A percentile compares a stretch with the other conserved stretches of the same genome.
phyloP scores from a whole-genome alignment of 2,113 vertebrate genomes.

The Ceratotherium simum region DNA sequence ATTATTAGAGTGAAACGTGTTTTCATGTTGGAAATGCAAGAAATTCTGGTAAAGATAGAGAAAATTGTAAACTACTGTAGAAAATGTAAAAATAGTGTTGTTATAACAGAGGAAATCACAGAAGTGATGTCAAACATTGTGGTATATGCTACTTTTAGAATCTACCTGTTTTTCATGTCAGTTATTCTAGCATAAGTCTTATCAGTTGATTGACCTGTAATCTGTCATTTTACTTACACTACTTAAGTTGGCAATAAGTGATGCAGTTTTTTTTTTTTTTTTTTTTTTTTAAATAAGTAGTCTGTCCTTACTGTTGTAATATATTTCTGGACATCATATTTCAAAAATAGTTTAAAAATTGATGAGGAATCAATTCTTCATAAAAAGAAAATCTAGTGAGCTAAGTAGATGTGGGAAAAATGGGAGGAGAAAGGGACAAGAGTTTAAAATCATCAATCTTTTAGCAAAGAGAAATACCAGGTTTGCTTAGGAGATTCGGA shows the following conservation, averaged over 20 bases:
- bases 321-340: background rate
- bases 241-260: background rate
- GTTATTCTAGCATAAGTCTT: background rate
- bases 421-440: background rate
- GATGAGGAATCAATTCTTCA: background rate
- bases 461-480: background rate
- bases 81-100: background rate
- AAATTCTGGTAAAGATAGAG: background rate
- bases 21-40: constrained; percentile 29
- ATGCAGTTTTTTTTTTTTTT: background rate
- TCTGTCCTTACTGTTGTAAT: background rate
- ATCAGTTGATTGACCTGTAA: background rate
- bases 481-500: background rate
- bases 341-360: constrained; percentile 47
- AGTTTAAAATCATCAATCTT: background rate
- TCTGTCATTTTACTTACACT: background rate
- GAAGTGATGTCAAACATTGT: background rate
- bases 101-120: background rate
- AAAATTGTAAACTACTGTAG: background rate
- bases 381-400: background rate
- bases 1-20: background rate
- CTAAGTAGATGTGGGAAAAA: background rate
- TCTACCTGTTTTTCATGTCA: background rate
- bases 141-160: background rate
- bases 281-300: background rate